These are phyloP conservation scores for Aspidoscelis tigris DNA, from an alignment of 2,113 vertebrate species.

Conservation along the genomic window DNA sequence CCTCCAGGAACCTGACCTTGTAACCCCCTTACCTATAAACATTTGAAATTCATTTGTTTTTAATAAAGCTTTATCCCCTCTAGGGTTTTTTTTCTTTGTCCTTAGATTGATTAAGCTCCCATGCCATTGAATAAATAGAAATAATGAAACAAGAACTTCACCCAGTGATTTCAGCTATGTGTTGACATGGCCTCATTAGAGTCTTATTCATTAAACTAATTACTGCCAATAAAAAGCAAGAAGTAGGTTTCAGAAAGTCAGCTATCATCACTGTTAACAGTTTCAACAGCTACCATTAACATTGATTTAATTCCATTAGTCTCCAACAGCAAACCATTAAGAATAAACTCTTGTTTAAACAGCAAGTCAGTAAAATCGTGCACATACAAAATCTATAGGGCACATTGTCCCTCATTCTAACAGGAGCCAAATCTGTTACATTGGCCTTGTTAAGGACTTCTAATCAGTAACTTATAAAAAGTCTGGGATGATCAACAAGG, in stretches of 20 bases:
- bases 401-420: neutral
- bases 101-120: conserved; percentile 45
- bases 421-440: conserved; percentile 13
- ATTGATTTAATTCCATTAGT: conserved; percentile 37
- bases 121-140: conserved; percentile 25
- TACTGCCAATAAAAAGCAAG: conserved; percentile 40
- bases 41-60: neutral
- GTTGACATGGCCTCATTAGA: conserved; percentile 22
- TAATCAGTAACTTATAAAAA: neutral
- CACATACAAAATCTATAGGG: neutral
- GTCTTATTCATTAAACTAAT: conserved; percentile 39
- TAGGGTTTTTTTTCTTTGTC: no score
- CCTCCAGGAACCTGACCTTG: neutral
- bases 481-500: accelerated
- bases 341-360: conserved; percentile 45
- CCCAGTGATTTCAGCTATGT: neutral
- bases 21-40: neutral
- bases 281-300: conserved; percentile 44
- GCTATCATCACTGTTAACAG: conserved; percentile 45
- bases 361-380: conserved; percentile 52
- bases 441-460: neutral
- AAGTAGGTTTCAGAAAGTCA: conserved; percentile 47
- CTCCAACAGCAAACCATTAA: conserved; percentile 49
- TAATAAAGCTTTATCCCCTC: neutral
- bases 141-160: conserved; percentile 10